A percentile compares a stretch with the other conserved stretches of the same genome.
phyloP scores from a whole-genome alignment of 2,888 invertebrate genomes.

The Drosophila anceps region DNA sequence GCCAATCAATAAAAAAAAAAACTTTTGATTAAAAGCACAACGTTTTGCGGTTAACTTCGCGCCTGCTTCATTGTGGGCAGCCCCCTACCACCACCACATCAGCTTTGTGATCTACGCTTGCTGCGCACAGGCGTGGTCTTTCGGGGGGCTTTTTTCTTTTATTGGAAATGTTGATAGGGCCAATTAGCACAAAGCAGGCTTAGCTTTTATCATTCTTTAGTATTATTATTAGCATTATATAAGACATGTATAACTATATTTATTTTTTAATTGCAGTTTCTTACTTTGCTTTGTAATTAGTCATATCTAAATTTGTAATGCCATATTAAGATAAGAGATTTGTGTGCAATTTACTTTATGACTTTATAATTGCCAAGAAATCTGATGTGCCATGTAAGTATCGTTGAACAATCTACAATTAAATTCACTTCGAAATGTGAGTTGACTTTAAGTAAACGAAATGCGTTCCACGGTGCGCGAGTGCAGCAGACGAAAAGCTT shows the following conservation, averaged over 20 bases:
- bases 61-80: conserved; percentile 4
- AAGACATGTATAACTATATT: neutral
- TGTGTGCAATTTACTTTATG: conserved; percentile 1
- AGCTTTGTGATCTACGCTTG: neutral
- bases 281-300: conserved; percentile 4
- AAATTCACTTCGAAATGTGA: conserved; percentile 10
- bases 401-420: conserved; percentile 10
- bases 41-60: conserved; percentile 57
- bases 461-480: conserved; percentile 34
- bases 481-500: conserved; percentile 40
- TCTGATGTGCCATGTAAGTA: conserved; percentile 15
- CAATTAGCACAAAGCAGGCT: neutral
- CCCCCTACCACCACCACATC: neutral
- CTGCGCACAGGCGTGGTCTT: conserved; percentile 10
- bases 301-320: conserved; percentile 8
- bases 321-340: conserved; percentile 22
- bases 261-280: conserved; percentile 28
- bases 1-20: conserved; percentile 78
- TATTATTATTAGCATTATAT: neutral
- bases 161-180: neutral
- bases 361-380: conserved; percentile 4
- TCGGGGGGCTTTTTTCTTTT: neutral
- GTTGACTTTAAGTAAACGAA: conserved; percentile 11
- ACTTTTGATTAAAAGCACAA: conserved; percentile 76
- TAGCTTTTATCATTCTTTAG: conserved; percentile 5